Evolutionary conservation across 2,797 vertebrate species (phyloP), one percentile per base, ranked within the genome.

Genomic region (Sandelia bainsii): DNA sequence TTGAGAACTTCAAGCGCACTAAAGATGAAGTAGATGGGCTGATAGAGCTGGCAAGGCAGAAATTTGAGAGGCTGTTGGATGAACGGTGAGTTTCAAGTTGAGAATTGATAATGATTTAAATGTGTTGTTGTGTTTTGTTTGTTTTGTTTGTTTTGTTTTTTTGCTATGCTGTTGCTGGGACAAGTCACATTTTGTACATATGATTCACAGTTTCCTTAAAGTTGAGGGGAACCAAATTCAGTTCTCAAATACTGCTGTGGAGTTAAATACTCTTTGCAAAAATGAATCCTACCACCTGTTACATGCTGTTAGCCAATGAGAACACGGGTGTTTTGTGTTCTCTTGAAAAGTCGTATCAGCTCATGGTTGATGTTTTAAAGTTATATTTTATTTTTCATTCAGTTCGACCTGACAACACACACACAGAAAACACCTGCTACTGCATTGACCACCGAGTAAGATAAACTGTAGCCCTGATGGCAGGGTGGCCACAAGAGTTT

Each of bases 1-100:
- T 99, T n/a, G 98, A 99, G 92, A 99, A 99, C 91, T 99, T 99
- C 87, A 99, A 99, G 76, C 97, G 98, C 67, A 94, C 96, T 49
- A 92, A 95, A 85, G 96, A 96, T 29, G 98, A 99, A 84, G 97
- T 99, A 86, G 97, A 98, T 0, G 98, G 98, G 8, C 88, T 99
- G 37, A 96, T 99, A 96, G 96, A 97, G 72, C 94, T 99, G 79
- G 98, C 98, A 77, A 96, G 91, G 19, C 95, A 98, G 94, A 99
- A 99, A 81, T 99, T 99, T 81, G 90, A 82, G 76, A 95, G 93
- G 71, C 94, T 99, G 34, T 82, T 99, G 88, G 95, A 97, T 23
- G 98, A 99, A 83, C 95, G 95, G 98, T 99, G 93, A 95, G 97
- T 91, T 58, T 71, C 11, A 37, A 22, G 4, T 46, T 23, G 0